Base-by-base conservation (phyloP, 2,888 invertebrate genomes). In the Palloptera scutellata region DNA sequence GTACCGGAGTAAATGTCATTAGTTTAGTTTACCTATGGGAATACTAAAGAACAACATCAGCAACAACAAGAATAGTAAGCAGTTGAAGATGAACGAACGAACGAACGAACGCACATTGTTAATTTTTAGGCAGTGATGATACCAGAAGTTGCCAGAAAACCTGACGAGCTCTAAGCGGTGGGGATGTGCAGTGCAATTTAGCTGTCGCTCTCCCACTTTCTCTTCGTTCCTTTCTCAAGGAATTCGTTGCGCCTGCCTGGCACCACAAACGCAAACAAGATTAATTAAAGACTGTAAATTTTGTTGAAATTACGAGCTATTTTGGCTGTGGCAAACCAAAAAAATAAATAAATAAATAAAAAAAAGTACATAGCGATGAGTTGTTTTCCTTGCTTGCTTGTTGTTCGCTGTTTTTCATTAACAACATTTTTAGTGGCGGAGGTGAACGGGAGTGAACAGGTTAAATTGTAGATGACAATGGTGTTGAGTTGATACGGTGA, bases 241-340 rank as follows among this genome's bases (percentile, higher is more conserved):
- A 30, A 30, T 30, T 4, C 30, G 6, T 6, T 2, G 3, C 6
- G 2, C 30, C 30, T 58, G 67, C 52, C 59, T 63, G 66, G 57
- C 58, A 58, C 73, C 77, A 73, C 77, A 75, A 30, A 70, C 74
- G 77, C 76, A 80, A 81, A 79, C 78, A 80, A 79, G 76, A 81
- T 81, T 81, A 81, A 81, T 81, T 81, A 81, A 81, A 79, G 78
- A 78, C 81, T 81, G 81, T 81, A 81, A 81, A 81, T 81, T 81
- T 80, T 75, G 79, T 77, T 48, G 70, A 76, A 78, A 78, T 78
- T 76, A 79, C 79, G 76, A 77, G 74, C 61, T 13, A 61, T 8
- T 57, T 57, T 15, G 41, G 40, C 41, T 30, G 30, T 17, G 17
- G 41, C 19, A 19, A 30, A 12, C 12, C 48, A 48, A n/a, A 1